Evolutionary conservation across 2,797 vertebrate genomes (phyloP).

Genomic region (Hypotaenidia okinawae): DNA sequence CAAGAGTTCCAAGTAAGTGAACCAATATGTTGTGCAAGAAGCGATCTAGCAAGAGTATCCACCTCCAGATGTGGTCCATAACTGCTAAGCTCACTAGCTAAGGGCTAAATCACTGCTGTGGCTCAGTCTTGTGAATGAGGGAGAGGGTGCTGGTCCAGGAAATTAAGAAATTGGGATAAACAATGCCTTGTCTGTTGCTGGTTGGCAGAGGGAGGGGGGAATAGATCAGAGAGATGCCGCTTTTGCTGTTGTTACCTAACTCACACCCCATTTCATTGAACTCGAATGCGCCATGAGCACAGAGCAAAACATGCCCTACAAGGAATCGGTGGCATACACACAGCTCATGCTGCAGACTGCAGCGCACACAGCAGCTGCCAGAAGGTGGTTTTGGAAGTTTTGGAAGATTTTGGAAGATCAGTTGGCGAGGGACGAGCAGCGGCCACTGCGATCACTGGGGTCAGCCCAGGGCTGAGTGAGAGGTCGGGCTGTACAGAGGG

Average conservation of each 20-base stretch:
- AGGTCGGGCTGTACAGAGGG: too few relatives aligned
- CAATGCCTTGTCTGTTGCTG: not conserved
- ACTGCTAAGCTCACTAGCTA: not conserved
- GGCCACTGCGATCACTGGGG: too few relatives aligned
- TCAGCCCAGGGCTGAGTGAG: too few relatives aligned
- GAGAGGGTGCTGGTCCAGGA: not conserved
- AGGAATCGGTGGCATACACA: rapidly evolving
- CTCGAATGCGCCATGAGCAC: not conserved
- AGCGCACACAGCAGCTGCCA: not conserved
- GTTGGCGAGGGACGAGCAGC: too few relatives aligned
- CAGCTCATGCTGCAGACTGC: not conserved
- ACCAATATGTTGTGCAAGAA: not conserved
- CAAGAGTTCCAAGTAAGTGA: not conserved
- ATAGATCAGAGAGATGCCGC: not conserved
- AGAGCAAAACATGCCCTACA: rapidly evolving
- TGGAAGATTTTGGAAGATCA: too few relatives aligned
- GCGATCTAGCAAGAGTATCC: not conserved
- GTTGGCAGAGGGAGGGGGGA: not conserved
- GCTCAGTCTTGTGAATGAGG: not conserved
- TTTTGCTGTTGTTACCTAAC: not conserved
- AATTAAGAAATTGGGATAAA: not conserved
- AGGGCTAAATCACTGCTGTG: not conserved
- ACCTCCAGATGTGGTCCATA: not conserved
- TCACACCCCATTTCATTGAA: not conserved
- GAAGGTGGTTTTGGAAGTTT: not conserved